A percentile compares a stretch with the other conserved stretches of the same genome.
Evolutionary conservation across 2,888 invertebrate genomes (phyloP).

Genomic region (Caenorhabditis sp.): DNA sequence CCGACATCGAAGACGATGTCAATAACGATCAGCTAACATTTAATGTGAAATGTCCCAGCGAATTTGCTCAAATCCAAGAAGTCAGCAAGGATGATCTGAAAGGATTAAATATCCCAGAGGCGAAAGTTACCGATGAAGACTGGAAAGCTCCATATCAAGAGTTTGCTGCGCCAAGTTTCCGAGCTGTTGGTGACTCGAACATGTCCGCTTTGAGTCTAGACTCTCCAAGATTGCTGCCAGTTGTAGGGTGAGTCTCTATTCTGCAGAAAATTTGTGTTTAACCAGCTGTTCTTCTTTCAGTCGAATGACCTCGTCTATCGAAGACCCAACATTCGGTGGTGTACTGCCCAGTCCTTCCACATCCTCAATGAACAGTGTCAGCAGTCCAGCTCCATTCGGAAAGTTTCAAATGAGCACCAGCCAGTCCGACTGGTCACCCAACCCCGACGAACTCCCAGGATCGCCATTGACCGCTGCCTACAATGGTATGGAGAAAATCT

Average conservation of each 20-base stretch:
- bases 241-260: slow-evolving; percentile 7
- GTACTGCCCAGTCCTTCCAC: slow-evolving; percentile 72
- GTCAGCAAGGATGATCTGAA: slow-evolving; percentile 67
- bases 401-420: slow-evolving; percentile 54
- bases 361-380: slow-evolving; percentile 71
- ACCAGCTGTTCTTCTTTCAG: slow-evolving; percentile 4
- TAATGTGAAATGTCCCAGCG: slow-evolving; percentile 74
- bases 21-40: slow-evolving; percentile 75
- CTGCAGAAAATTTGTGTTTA: background rate
- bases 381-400: slow-evolving; percentile 70
- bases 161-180: slow-evolving; percentile 54
- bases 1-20: slow-evolving; percentile 73
- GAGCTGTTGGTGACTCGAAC: slow-evolving; percentile 62
- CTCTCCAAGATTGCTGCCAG: slow-evolving; percentile 59
- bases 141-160: slow-evolving; percentile 71
- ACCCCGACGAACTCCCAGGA: slow-evolving; percentile 50
- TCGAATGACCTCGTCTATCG: slow-evolving; percentile 62
- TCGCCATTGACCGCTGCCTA: slow-evolving; percentile 54
- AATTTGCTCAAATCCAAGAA: slow-evolving; percentile 73
- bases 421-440: slow-evolving; percentile 62
- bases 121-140: slow-evolving; percentile 70
- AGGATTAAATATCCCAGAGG: slow-evolving; percentile 54
- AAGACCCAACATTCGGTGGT: slow-evolving; percentile 57
- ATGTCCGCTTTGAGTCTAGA: slow-evolving; percentile 66
- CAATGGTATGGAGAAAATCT: slow-evolving; percentile 66